Conservation (phyloP, 2,113 vertebrate genomes). For the Equus przewalskii region DNA sequence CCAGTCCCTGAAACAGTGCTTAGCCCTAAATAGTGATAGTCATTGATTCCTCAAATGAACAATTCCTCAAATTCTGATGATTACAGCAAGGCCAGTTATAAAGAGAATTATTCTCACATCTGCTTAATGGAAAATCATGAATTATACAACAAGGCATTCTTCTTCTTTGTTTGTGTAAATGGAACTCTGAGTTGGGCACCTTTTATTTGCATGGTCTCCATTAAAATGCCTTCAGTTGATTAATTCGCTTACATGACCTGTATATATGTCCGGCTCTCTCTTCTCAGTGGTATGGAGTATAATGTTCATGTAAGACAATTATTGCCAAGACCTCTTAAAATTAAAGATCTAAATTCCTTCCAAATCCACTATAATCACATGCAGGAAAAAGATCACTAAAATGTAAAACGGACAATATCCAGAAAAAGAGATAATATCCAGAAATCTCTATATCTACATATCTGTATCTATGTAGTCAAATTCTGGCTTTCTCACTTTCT, state of each 20-base stretch:
- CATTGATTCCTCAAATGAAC: not conserved
- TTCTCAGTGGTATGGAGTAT: not conserved
- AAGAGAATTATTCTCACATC: not conserved
- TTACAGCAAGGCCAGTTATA: not conserved
- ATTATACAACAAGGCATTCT: not conserved
- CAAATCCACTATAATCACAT: not conserved
- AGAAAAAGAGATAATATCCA: not conserved
- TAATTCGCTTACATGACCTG: not conserved
- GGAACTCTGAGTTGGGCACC: not conserved
- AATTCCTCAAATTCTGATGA: not conserved
- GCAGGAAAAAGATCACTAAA: not conserved
- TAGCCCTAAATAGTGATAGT: not conserved
- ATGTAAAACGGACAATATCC: not conserved
- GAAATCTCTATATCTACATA: not conserved
- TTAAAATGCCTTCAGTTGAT: not conserved
- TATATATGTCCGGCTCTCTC: not conserved
- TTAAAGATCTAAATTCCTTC: not conserved
- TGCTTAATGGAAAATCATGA: conserved; percentile 1
- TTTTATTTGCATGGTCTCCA: not conserved
- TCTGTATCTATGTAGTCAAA: not conserved
- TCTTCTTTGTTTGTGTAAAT: not conserved
- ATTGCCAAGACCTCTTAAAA: not conserved
- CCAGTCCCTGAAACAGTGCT: not conserved
- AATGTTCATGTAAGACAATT: not conserved
- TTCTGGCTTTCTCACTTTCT: not conserved